Base-by-base conservation (phyloP, 2,888 invertebrate genomes). In the Pseudeuparius sepicola region DNA sequence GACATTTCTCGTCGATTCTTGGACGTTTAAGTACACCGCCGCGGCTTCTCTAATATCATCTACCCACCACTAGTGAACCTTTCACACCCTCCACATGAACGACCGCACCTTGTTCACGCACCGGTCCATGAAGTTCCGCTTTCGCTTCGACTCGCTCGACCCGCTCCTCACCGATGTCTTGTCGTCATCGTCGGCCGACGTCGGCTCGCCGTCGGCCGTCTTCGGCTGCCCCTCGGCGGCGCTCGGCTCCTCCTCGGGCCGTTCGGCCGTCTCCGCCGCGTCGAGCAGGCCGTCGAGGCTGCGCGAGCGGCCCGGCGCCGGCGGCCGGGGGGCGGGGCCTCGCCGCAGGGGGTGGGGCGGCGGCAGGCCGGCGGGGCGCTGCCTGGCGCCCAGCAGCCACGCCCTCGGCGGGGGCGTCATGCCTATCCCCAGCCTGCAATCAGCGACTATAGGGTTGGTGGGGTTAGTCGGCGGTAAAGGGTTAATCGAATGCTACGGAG, bases 41-140 rank as follows among this genome's bases (percentile, higher is more conserved):
- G n/a, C n/a, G n/a, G n/a, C n/a, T n/a, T n/a, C n/a, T n/a, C n/a
- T n/a, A n/a, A n/a, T n/a, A n/a, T n/a, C n/a, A n/a, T n/a, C n/a
- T n/a, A n/a, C n/a, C n/a, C n/a, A n/a, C n/a, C n/a, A n/a, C n/a
- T n/a, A n/a, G n/a, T n/a, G n/a, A n/a, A n/a, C n/a, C n/a, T n/a
- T n/a, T n/a, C n/a, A n/a, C n/a, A n/a, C n/a, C n/a, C 58, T 60
- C 43, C 56, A 57, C 39, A 75, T 81, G 59, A 83, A 69, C 66
- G 79, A 78, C 68, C 80, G 75, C 63, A 83, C 78, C 74, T 83
- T 83, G 65, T 80, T 82, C 50, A 83, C 79, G 64, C 82, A 83
- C 60, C 78, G 71, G 70, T 86, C 85, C 75, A 87, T 81, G 60
- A 87, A 85, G 62, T 84, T 85, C 57, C 77, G 76, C 61, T 77